phyloP scores from a whole-genome alignment of 2,113 vertebrate species.

The Passer domesticus region DNA sequence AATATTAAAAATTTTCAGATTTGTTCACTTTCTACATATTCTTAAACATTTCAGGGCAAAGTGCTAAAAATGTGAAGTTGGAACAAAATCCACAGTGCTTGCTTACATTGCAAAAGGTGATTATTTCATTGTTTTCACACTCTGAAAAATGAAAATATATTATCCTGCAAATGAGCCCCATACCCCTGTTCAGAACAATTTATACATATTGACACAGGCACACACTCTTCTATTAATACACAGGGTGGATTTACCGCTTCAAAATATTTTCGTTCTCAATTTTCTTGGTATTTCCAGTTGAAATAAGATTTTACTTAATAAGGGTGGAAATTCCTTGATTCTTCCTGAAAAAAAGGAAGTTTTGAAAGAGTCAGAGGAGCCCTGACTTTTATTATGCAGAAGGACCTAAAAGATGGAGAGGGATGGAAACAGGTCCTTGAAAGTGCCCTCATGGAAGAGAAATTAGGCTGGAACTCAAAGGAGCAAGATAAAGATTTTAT shows the following conservation, averaged over 20 bases:
- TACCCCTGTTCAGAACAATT: background rate
- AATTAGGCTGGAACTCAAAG: background rate
- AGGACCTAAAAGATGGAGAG: background rate
- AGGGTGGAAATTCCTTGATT: background rate
- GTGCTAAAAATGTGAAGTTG: background rate
- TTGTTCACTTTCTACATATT: background rate
- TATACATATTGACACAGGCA: background rate
- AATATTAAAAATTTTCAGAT: background rate
- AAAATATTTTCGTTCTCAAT: background rate
- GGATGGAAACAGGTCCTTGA: background rate
- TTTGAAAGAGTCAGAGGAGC: background rate
- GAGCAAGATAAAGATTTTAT: background rate
- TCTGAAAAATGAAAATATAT: background rate
- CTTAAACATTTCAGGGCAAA: background rate
- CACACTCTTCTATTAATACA: background rate
- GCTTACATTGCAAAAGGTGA: background rate
- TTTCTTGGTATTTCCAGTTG: background rate
- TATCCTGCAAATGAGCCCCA: background rate
- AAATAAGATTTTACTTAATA: background rate
- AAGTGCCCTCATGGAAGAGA: background rate
- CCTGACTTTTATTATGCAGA: background rate
- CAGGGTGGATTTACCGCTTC: background rate
- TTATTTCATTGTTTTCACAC: slow-evolving; percentile 34
- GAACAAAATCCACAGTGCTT: background rate
- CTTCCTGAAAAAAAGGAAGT: background rate